Evolutionary conservation across 2,113 vertebrate genomes (phyloP), one percentile per base, ranked within the genome.

Genomic region (Drymodes brunneopygia): DNA sequence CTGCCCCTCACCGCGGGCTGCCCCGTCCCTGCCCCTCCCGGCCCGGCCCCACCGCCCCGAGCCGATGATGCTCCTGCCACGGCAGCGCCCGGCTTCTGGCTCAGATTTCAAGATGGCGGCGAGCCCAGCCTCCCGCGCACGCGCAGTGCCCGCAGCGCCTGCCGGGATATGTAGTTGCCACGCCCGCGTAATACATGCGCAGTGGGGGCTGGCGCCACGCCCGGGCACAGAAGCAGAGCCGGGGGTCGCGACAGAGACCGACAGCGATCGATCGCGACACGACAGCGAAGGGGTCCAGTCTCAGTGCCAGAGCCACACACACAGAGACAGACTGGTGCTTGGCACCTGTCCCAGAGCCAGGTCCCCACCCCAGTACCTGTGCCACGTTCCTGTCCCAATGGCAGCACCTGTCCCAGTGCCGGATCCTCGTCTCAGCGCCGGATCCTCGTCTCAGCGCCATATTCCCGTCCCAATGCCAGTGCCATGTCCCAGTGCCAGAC

Each of bases 41-140:
- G 35, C 70, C 61, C 45, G 45, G n/a, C 66, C 72, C 60, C 69
- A 25, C 64, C 8, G 58, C 56, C 67, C 58, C 25, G 11, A 50
- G 64, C 60, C 18, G 16, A 65, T 0, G 28, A n/a, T 77, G 73
- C 27, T 81, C 73, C 72, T 58, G 72, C 69, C 21, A 73, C 57
- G 14, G 86, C 96, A 72, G 92, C 95, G 65, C 71, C 54, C 50
- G 19, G 86, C 65, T 48, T 69, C 24, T 78, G 90, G 95, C 81
- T 97, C 97, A 74, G 97, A 88, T 98, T 98, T 97, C 98, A 98
- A 98, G 95, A 98, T 98, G 98, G 98, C 97, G 96, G 7, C 75
- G 3, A 9, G 20, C 6, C 6, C 40, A 1, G 12, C 25, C 60
- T 12, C 4, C 1, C 1, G 5, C 71, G 60, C 94, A 5, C 7